These are phyloP conservation scores for Drosophila melanogaster DNA, from an alignment of 1,140 invertebrate species.

Conservation along the genomic window DNA sequence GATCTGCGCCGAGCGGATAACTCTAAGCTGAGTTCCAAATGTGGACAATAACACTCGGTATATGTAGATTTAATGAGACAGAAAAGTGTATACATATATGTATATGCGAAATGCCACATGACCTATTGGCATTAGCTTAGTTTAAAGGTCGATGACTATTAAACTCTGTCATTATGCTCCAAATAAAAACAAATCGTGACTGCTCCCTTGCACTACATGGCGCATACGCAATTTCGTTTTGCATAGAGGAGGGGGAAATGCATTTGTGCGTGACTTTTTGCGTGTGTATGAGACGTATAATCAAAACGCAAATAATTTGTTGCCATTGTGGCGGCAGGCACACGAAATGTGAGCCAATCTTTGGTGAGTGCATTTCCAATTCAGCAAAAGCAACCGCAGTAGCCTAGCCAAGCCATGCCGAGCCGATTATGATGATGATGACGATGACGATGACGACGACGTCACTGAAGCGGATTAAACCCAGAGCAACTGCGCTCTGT, in stretches of 20 bases:
- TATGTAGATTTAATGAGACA: neutral
- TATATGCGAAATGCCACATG: neutral
- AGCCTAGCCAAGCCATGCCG: neutral
- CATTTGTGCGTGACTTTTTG: constrained; percentile 6
- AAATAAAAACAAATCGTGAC: too few relatives aligned
- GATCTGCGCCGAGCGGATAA: neutral
- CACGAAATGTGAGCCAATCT: constrained; percentile 62
- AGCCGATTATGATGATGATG: neutral
- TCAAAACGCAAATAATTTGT: constrained; percentile 75
- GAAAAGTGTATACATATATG: neutral
- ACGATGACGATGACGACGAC: constrained; percentile 23
- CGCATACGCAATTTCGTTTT: constrained; percentile 34
- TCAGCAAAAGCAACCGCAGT: constrained; percentile 8
- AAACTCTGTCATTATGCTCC: too few relatives aligned
- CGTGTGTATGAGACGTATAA: constrained; percentile 19
- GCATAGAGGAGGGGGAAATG: constrained; percentile 30
- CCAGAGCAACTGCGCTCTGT: constrained; percentile 2
- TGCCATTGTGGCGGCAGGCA: constrained; percentile 62
- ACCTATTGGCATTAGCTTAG: too few relatives aligned
- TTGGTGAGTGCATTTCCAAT: constrained; percentile 57
- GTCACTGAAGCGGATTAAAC: constrained; percentile 70
- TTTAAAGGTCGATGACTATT: too few relatives aligned
- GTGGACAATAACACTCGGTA: neutral
- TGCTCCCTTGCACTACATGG: neutral
- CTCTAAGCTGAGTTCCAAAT: neutral